Percentiles rank a stretch among this genome's conserved stretches.
phyloP scores from a whole-genome alignment of 2,797 vertebrate species.

The Anas bernieri region DNA sequence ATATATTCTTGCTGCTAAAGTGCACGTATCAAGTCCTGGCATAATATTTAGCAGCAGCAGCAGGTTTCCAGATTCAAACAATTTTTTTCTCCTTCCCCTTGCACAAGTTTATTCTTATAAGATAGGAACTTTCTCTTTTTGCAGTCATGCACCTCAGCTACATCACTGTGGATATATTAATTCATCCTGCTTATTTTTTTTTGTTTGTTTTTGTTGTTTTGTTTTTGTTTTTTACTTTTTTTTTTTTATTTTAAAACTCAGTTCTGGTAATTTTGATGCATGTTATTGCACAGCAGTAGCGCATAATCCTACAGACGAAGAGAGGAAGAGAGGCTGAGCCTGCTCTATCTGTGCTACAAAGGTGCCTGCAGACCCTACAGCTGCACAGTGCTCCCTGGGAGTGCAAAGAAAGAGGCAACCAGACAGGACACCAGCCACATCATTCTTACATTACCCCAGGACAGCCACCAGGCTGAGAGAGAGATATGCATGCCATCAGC shows the following conservation, averaged over 20 bases:
- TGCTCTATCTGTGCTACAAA: background rate
- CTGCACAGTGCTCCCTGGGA: rapidly evolving
- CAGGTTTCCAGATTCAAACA: background rate
- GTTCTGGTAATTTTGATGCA: background rate
- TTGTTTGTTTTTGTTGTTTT: too few relatives aligned
- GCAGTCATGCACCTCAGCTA: background rate
- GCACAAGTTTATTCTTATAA: background rate
- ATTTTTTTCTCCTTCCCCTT: background rate
- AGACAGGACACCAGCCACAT: background rate
- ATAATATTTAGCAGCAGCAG: background rate
- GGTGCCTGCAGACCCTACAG: background rate
- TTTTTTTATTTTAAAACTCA: background rate
- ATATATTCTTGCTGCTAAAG: background rate
- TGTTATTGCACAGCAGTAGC: background rate
- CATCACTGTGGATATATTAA: rapidly evolving
- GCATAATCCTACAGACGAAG: background rate
- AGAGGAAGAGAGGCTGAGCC: background rate
- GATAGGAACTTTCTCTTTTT: background rate
- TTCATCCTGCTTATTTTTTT: background rate
- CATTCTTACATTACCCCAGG: background rate
- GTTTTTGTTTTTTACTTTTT: background rate
- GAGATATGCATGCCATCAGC: background rate
- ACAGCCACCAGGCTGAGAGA: background rate
- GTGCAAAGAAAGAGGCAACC: background rate
- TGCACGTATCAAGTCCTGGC: background rate